phyloP scores from a whole-genome alignment of 2,113 vertebrate species.

The Capra hircus region DNA sequence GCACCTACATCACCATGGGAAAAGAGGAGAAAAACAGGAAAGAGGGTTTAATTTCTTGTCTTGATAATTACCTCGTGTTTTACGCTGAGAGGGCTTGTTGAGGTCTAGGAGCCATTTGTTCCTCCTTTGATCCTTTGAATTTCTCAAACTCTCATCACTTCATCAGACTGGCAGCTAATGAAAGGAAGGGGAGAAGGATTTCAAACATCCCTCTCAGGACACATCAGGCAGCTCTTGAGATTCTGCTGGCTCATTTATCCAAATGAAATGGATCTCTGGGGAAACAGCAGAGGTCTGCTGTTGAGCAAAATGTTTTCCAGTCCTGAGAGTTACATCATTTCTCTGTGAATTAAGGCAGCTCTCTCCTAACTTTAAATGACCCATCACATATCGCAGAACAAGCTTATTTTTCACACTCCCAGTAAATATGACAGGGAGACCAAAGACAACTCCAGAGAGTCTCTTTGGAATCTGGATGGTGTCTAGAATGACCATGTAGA shows the following conservation, averaged over 20 bases:
- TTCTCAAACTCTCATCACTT: not conserved
- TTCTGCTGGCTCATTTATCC: not conserved
- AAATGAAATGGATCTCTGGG: not conserved
- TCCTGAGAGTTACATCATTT: not conserved
- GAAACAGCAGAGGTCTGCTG: not conserved
- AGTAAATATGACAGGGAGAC: not conserved
- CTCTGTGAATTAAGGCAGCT: not conserved
- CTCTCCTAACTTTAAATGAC: not conserved
- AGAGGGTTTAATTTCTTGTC: not conserved
- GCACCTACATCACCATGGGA: not conserved
- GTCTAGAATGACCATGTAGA: constrained; percentile 6
- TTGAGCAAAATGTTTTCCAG: not conserved
- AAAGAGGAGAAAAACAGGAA: not conserved
- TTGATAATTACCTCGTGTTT: not conserved
- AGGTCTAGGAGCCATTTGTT: not conserved
- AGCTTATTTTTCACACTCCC: not conserved
- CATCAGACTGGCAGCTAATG: not conserved
- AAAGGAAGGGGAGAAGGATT: not conserved
- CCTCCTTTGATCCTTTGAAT: not conserved
- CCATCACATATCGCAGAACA: not conserved
- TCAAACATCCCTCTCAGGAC: not conserved
- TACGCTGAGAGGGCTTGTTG: not conserved
- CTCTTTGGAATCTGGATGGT: constrained; percentile 22
- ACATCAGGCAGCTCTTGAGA: not conserved
- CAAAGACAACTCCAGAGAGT: not conserved